Evolutionary conservation across 2,888 invertebrate species (phyloP), one percentile per base, ranked within the genome.

Genomic region (Notodonta dromedarius): DNA sequence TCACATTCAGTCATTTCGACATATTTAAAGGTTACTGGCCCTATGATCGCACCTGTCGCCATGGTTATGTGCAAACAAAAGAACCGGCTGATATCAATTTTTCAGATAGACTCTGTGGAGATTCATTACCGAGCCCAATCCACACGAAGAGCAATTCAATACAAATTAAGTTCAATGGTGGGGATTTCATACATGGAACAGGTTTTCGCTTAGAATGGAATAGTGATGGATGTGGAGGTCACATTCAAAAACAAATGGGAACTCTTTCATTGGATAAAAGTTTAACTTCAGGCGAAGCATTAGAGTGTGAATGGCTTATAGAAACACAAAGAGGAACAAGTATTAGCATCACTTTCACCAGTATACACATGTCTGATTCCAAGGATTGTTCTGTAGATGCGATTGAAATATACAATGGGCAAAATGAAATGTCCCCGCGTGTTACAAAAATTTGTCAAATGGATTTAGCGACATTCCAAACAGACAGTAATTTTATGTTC

Each of bases 141-240:
- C 89, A 91, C n/a, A 94, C 96, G 0, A 89, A 90, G 35, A 90
- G 94, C 66, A 91, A 95, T 87, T 88, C 94, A 59, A 89, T 96
- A 4, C 94, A 94, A 83, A 83, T 98, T 5, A 94, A 94, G 65
- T 98, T 98, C 81, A 79, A 92, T 0, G 95, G 96, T 4, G 96
- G 96, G 70, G 66, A 65, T 39, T 90, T 90, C n/a, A 78, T 94
- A 13, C 75, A 94, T 13, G 86, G 82, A 11, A 88, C 94, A 62
- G 98, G 97, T 35, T 98, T 98, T 83, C 94, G 97, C 56, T 86
- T 98, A 57, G 98, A 98, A 87, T 98, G 98, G 96, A 85, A 94
- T 55, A 89, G 95, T 55, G 90, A 95, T 70, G 98, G 97, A 14
- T 98, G 98, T 83, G 96, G 97, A 8, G 96, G 96, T 6, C 87